These are phyloP conservation scores for Ricordea florida DNA, from an alignment of 92 coral and sea anemone species.

Conservation along the genomic window DNA sequence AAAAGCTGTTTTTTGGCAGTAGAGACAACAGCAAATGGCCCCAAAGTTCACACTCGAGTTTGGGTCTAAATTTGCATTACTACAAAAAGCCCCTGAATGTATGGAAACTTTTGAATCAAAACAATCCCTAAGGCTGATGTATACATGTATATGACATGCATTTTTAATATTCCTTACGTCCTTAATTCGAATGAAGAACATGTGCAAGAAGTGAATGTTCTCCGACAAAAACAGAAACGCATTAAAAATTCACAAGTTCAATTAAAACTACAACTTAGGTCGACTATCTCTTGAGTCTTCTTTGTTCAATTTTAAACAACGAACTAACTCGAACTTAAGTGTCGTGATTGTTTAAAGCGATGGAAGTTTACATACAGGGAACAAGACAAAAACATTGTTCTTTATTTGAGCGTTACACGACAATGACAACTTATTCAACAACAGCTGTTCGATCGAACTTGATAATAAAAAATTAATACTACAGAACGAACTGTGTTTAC, in stretches of 20 bases:
- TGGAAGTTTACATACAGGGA: not conserved
- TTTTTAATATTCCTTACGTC: not conserved
- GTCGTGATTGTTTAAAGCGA: slow-evolving; percentile 19
- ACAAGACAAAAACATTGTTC: slow-evolving; percentile 6
- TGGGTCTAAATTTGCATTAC: too few relatives aligned
- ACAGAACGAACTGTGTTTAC: not conserved
- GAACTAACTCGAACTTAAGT: not conserved
- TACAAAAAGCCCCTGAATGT: too few relatives aligned
- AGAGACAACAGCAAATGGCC: too few relatives aligned
- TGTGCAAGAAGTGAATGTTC: too few relatives aligned
- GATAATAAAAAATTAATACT: not conserved
- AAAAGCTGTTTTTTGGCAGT: too few relatives aligned
- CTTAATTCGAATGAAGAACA: not conserved
- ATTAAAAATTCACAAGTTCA: slow-evolving; percentile 6
- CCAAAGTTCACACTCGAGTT: too few relatives aligned
- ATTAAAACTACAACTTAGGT: not conserved
- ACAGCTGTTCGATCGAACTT: slow-evolving; percentile 33
- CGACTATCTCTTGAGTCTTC: not conserved
- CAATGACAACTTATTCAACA: not conserved
- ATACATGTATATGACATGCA: too few relatives aligned
- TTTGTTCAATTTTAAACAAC: slow-evolving; percentile 23
- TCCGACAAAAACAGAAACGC: not conserved
- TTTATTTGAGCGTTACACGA: not conserved
- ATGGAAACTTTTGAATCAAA: too few relatives aligned
- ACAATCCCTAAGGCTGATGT: too few relatives aligned